A percentile compares a stretch with the other conserved stretches of the same genome.
These are phyloP conservation scores for Struthidea cinerea DNA, from an alignment of 2,113 vertebrate species.

Conservation along the genomic window DNA sequence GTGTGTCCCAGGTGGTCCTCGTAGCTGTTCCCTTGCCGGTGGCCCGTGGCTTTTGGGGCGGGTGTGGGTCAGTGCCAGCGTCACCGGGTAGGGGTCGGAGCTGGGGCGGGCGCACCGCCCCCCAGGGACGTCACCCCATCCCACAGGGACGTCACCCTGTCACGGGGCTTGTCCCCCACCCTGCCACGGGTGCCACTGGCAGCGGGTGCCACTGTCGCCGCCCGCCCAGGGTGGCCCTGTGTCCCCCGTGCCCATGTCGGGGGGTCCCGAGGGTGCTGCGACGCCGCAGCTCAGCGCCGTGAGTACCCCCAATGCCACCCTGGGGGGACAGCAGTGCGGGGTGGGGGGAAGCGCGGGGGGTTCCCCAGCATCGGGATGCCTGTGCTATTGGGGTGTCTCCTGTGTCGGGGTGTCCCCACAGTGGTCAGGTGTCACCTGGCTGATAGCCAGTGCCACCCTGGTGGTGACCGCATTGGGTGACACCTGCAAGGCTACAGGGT, in stretches of 20 bases:
- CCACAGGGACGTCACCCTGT: not conserved
- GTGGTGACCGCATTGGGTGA: not conserved
- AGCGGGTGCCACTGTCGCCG: not conserved
- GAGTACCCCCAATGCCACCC: not conserved
- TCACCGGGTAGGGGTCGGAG: not conserved
- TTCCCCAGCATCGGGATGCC: accelerated
- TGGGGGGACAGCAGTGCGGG: not conserved
- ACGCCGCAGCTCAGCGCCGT: not conserved
- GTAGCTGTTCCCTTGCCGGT: not conserved
- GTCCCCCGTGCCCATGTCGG: not conserved
- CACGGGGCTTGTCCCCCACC: not conserved
- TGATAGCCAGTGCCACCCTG: not conserved
- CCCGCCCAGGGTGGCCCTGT: not conserved
- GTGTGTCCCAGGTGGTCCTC: not conserved
- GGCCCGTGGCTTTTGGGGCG: not conserved
- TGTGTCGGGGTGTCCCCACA: not conserved
- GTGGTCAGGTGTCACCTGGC: not conserved
- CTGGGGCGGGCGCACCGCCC: not conserved
- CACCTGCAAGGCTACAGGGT: not conserved
- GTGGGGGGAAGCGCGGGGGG: accelerated
- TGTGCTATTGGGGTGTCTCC: not conserved
- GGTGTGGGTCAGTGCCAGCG: not conserved
- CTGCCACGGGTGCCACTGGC: not conserved
- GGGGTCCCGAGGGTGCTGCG: not conserved
- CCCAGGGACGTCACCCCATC: not conserved